A percentile compares a stretch with the other conserved stretches of the same genome.
These are phyloP conservation scores for Homarus americanus DNA, from an alignment of 1,140 invertebrate genomes.

Conservation along the genomic window DNA sequence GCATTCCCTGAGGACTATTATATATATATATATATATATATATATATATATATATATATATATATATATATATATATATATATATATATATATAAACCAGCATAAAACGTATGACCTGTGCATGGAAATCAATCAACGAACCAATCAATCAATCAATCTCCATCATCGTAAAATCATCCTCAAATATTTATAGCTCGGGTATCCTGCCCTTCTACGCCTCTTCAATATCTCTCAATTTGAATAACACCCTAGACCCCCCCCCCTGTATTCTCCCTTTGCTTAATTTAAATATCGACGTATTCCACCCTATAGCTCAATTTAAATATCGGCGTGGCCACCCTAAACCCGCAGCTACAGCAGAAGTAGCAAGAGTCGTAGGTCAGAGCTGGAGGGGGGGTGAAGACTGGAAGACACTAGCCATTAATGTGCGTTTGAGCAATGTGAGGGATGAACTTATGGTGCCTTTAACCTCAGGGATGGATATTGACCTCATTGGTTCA, in stretches of 20 bases:
- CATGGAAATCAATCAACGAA: neutral
- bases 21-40: no score
- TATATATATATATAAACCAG: no score
- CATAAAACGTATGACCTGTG: neutral
- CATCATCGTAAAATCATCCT: neutral
- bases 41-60: no score
- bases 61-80: no score
- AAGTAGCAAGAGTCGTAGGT: neutral
- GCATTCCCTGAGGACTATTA: no score
- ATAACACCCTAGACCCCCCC: neutral
- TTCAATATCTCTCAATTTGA: slow-evolving; percentile 1
- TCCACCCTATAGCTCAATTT: slow-evolving; percentile 46
- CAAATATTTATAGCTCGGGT: neutral
- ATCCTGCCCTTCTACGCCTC: neutral
- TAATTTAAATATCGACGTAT: slow-evolving; percentile 40
- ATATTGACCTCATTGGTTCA: neutral
- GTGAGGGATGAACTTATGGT: neutral
- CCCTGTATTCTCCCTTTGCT: neutral
- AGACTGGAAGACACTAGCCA: neutral
- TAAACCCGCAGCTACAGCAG: neutral
- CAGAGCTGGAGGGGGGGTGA: neutral
- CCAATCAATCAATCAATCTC: no score
- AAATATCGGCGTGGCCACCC: slow-evolving; percentile 38
- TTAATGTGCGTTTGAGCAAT: neutral
- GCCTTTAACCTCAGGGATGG: neutral